Conservation (phyloP, 2,888 invertebrate species). For the Trachelus tabidus region DNA sequence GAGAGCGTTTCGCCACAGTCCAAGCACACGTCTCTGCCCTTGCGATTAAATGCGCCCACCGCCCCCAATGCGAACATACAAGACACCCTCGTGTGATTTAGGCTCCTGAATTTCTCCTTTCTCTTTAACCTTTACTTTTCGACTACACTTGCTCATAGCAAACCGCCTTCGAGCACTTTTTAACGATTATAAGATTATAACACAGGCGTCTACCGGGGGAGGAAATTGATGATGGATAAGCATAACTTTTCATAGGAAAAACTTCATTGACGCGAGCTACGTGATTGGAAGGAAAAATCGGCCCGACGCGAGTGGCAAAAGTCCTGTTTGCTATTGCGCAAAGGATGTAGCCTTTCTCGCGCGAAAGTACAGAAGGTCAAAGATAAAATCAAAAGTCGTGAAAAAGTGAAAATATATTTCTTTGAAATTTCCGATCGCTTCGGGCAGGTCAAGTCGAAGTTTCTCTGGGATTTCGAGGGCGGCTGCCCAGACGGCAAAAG, state of each 20-base stretch:
- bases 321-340: not conserved
- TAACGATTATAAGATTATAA: not conserved
- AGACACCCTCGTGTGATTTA: not conserved
- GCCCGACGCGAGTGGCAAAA: not conserved
- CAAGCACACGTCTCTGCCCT: not conserved
- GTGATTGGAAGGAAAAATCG: too few species aligned
- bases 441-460: too few species aligned
- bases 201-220: not conserved
- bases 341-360: not conserved
- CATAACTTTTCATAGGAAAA: too few species aligned
- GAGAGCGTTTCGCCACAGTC: not conserved
- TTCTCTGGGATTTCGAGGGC: too few species aligned
- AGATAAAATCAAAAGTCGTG: not conserved
- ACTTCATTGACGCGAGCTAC: too few species aligned
- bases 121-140: not conserved
- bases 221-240: too few species aligned
- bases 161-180: not conserved
- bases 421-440: not conserved
- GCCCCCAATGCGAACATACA: not conserved
- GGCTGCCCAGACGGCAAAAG: too few species aligned
- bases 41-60: not conserved
- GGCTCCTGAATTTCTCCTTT: not conserved
- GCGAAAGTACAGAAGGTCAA: not conserved
- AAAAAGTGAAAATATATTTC: not conserved
- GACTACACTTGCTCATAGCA: not conserved